Percentiles rank a stretch among this genome's conserved stretches.
phyloP scores from a whole-genome alignment of 37 sponge, comb jelly and placozoan species.

The Eunapius fragilis region DNA sequence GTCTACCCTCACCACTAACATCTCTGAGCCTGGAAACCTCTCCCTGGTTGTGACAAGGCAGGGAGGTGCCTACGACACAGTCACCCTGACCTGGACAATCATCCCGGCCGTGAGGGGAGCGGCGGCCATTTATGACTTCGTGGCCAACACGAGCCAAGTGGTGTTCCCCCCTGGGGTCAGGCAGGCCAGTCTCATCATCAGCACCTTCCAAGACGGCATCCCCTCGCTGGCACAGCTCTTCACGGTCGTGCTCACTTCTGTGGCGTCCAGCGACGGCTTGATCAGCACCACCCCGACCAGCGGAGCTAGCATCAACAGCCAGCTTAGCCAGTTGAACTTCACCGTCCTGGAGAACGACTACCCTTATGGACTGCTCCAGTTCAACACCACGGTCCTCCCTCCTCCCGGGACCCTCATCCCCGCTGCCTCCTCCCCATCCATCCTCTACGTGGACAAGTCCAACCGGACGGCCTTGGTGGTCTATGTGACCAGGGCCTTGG shows the following conservation, averaged over 20 bases:
- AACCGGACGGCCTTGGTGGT: slow-evolving; percentile 44
- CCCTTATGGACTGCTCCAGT: slow-evolving; percentile 89
- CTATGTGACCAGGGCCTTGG: slow-evolving; percentile 85
- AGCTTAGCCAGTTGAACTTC: slow-evolving; percentile 14
- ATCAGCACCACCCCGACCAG: slow-evolving; percentile 75
- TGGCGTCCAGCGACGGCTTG: slow-evolving; percentile 44
- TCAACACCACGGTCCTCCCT: slow-evolving; percentile 43
- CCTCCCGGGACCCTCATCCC: slow-evolving; percentile 41
- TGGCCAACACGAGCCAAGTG: slow-evolving; percentile 34
- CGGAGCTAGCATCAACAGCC: slow-evolving; percentile 65
- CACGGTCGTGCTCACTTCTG: slow-evolving; percentile 46
- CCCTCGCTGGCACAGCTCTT: slow-evolving; percentile 79
- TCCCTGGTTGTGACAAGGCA: slow-evolving; percentile 38
- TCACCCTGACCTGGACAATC: slow-evolving; percentile 67
- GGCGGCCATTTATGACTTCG: slow-evolving; percentile 55
- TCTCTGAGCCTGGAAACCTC: slow-evolving; percentile 24
- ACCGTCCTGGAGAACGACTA: slow-evolving; percentile 82
- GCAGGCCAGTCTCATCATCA: slow-evolving; percentile 18
- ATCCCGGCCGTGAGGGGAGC: neutral
- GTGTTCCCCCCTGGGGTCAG: slow-evolving; percentile 39
- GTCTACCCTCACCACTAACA: slow-evolving; percentile 8
- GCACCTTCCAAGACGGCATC: slow-evolving; percentile 51
- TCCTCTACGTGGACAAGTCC: slow-evolving; percentile 54
- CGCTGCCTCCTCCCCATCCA: slow-evolving; percentile 46
- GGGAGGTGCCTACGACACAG: slow-evolving; percentile 45